Evolutionary conservation across 2,888 invertebrate species (phyloP).

Genomic region (Dione juno): DNA sequence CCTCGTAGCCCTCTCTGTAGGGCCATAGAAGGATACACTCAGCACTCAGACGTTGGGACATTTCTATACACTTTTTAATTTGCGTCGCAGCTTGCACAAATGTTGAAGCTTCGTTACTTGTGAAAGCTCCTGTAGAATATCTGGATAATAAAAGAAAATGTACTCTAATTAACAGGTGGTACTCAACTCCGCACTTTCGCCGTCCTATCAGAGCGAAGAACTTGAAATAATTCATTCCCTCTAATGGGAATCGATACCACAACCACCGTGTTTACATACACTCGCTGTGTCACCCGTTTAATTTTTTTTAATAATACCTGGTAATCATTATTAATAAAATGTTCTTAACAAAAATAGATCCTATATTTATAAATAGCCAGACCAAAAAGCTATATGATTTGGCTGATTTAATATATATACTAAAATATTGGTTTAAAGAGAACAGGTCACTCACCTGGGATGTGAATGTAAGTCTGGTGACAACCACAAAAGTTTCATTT

Average conservation of each 20-base stretch:
- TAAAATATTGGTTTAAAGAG: neutral
- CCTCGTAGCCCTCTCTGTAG: conserved; percentile 83
- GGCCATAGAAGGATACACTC: conserved; percentile 86
- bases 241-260: too few species aligned
- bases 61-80: conserved; percentile 85
- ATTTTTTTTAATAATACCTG: too few species aligned
- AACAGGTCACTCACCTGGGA: conserved; percentile 68
- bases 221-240: too few species aligned
- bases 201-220: too few species aligned
- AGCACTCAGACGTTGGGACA: conserved; percentile 84
- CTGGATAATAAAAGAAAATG: conserved; percentile 56
- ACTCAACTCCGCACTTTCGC: too few species aligned
- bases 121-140: conserved; percentile 84
- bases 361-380: neutral
- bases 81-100: conserved; percentile 85
- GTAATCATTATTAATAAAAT: too few species aligned
- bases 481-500: conserved; percentile 85
- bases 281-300: too few species aligned
- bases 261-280: too few species aligned
- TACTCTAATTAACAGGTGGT: too few species aligned
- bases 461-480: conserved; percentile 85
- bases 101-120: conserved; percentile 84
- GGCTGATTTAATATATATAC: neutral
- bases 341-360: too few species aligned
- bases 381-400: neutral